phyloP scores from a whole-genome alignment of 2,113 vertebrate species.

The Grus americana region DNA sequence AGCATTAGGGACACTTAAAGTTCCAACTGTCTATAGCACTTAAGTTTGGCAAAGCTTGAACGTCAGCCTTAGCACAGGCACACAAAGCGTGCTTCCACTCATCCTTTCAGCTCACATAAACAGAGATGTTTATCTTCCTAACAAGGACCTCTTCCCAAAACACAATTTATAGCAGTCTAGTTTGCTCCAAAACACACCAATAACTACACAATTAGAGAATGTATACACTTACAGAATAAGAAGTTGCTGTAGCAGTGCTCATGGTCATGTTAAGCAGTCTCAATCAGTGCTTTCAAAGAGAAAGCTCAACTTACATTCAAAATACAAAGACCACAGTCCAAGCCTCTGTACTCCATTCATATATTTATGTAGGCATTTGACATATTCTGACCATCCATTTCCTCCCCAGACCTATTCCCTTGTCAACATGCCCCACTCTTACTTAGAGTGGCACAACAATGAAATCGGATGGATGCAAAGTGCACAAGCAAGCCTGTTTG shows the following conservation, averaged over 20 bases:
- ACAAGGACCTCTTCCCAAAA: background rate
- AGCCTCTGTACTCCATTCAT: background rate
- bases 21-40: background rate
- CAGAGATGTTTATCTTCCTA: background rate
- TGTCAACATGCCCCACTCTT: fast-evolving
- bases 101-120: background rate
- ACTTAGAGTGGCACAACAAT: background rate
- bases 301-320: background rate
- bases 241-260: background rate
- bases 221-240: background rate
- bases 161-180: background rate
- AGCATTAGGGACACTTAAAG: background rate
- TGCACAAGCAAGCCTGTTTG: background rate
- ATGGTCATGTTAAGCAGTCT: background rate
- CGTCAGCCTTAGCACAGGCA: background rate
- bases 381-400: background rate
- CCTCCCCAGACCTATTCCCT: background rate
- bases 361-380: background rate
- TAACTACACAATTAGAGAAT: background rate
- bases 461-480: background rate
- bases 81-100: background rate
- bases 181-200: background rate
- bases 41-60: background rate
- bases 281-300: background rate
- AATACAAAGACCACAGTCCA: background rate